phyloP scores from a whole-genome alignment of 2,113 vertebrate species.

The Lichenostomus cassidix region DNA sequence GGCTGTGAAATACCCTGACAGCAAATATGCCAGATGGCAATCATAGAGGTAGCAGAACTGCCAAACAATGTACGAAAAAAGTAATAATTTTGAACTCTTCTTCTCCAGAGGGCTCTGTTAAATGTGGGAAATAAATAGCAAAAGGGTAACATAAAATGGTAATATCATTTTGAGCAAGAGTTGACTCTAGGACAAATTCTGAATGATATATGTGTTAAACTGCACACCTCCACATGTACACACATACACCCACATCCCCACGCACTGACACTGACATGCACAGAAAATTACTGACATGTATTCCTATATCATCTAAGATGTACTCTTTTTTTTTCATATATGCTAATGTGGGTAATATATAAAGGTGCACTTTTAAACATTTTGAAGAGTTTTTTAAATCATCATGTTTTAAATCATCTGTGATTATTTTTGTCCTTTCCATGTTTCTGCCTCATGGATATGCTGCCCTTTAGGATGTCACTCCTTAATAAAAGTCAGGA shows the following conservation, averaged over 20 bases:
- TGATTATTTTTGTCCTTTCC: background rate
- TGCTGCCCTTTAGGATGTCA: background rate
- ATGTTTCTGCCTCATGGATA: background rate
- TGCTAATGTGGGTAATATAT: background rate
- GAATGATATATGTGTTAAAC: background rate
- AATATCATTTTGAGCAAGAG: background rate
- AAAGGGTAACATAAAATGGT: background rate
- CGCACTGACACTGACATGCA: background rate
- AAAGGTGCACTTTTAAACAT: background rate
- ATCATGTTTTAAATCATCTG: background rate
- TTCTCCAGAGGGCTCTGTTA: background rate
- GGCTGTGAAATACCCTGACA: slow-evolving; percentile 1
- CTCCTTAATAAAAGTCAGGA: background rate
- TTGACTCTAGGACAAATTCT: background rate
- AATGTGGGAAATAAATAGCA: background rate
- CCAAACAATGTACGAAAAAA: slow-evolving; percentile 11
- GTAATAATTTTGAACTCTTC: background rate
- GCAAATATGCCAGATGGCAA: slow-evolving; percentile 24
- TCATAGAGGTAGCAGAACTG: background rate
- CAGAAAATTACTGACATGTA: background rate
- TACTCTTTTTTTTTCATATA: background rate
- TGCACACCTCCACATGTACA: background rate
- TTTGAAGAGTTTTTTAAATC: background rate
- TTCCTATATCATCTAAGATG: background rate
- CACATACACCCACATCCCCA: background rate